Base-by-base conservation (phyloP, 2,888 invertebrate genomes). In the Tanypteryx hageni region DNA sequence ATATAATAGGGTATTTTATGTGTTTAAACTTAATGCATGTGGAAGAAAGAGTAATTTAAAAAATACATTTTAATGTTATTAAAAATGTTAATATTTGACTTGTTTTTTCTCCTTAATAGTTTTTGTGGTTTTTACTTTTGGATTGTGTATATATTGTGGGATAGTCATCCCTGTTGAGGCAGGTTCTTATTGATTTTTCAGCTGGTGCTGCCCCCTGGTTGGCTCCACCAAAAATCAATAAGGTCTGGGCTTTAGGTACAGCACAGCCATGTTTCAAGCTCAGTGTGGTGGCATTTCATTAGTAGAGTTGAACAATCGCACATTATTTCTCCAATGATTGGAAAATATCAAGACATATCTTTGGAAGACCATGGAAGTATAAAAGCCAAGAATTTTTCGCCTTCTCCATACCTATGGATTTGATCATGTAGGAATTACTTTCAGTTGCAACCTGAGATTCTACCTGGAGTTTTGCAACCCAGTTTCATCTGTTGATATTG, bases 201-300 rank as follows among this genome's bases (percentile, higher is more conserved):
- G 64, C 44, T 44, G n/a, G 89, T 89, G 89, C 89, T 89, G 89
- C 89, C 89, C 64, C 44, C 89, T 89, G n/a, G 61, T 64, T 89
- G 89, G 64, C 68, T 64, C 44, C 44, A 61, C n/a, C 44, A 89
- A 89, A 89, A 89, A 89, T 89, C 89, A 89, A 89, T 89, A 89
- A 76, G 13, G 68, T 59, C 89, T 89, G 89, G 89, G 31, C 64
- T 89, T 64, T 89, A 89, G 68, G 61, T 44, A 64, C 44, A 89
- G 68, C 89, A 89, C 64, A 89, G 89, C 64, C 89, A 89, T 89
- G 64, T 89, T 89, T 61, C 68, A 61, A 44, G 68, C 64, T 64
- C 64, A 89, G 89, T 89, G 68, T 89, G 89, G 61, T 89, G 61
- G 56, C 64, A 18, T 64, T 56, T 89, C 64, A 44, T 11, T 64